Evolutionary conservation across 2,113 vertebrate species (phyloP), one percentile per base, ranked within the genome.

Genomic region (Antechinus stuartii): DNA sequence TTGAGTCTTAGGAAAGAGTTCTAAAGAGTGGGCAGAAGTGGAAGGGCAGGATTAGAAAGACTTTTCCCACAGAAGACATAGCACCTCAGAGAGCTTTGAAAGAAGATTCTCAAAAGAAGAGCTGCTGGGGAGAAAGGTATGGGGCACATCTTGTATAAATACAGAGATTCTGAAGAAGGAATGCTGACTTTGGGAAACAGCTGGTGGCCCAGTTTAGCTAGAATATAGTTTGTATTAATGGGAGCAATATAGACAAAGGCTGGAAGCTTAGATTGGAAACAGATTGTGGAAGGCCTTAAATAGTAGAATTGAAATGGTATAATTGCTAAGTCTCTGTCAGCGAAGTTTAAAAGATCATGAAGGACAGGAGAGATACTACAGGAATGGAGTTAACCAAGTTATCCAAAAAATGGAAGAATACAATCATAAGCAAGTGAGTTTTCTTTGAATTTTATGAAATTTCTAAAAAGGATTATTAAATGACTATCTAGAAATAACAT

Each of bases 211-310:
- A 84, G 2, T 84, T 84, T 84, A n/a, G n/a, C 19, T 84, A 84
- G 68, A 84, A 84, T 84, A 84, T 84, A 84, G n/a, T 42, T 84
- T 84, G 68, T 84, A 84, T 84, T 84, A 42, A 84, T 84, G n/a
- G 68, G n/a, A 84, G 19, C 68, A 84, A 22, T 84, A 84, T 84
- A 84, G 68, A 84, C 6, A 2, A 84, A 84, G n/a, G 5, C 68
- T 84, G 16, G 68, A 84, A 84, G 42, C 35, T 42, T 84, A 84
- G 61, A 76, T 84, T 84, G n/a, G n/a, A 84, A 84, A 84, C 68
- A 84, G 68, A 84, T 42, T 84, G 68, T 84, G 68, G 16, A 84
- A 3, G 2, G 68, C 19, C 35, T 42, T 84, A 42, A 84, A 84
- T n/a, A 84, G 42, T 8, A 42, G n/a, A 42, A 42, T 23, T 84